phyloP scores from a whole-genome alignment of 2,113 vertebrate genomes.

The Egretta garzetta region DNA sequence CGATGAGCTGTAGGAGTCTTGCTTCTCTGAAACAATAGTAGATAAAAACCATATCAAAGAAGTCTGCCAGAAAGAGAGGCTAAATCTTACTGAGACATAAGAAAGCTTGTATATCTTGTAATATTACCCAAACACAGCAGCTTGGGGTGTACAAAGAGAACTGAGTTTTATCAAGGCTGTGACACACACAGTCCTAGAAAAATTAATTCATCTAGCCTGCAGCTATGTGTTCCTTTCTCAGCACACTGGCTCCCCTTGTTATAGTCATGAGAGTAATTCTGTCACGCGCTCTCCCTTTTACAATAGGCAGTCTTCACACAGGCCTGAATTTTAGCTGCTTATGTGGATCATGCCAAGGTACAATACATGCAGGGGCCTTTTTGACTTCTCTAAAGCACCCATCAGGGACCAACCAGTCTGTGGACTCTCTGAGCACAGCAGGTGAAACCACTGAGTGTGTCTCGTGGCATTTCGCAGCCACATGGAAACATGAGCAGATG shows the following conservation, averaged over 20 bases:
- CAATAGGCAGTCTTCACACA: neutral
- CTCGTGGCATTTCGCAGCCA: neutral
- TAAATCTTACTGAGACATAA: neutral
- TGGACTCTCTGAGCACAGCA: neutral
- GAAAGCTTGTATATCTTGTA: slow-evolving; percentile 33
- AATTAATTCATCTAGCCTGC: slow-evolving; percentile 46
- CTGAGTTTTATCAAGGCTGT: slow-evolving; percentile 54
- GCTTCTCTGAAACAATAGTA: slow-evolving; percentile 12
- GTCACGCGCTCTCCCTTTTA: neutral
- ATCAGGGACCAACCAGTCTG: neutral
- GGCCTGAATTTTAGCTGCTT: neutral
- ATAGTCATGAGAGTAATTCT: neutral
- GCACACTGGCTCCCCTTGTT: neutral
- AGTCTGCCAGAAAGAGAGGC: neutral
- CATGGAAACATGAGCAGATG: neutral
- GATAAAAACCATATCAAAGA: slow-evolving; percentile 27
- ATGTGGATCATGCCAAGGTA: neutral
- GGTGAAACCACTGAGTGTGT: neutral
- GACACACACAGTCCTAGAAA: slow-evolving; percentile 25
- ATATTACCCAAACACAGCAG: slow-evolving; percentile 35
- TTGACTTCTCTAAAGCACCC: neutral
- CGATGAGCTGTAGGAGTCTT: neutral
- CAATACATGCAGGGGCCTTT: neutral
- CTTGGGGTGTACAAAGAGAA: slow-evolving; percentile 24
- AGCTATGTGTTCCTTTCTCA: slow-evolving; percentile 43